Conservation (phyloP, 2,113 vertebrate genomes). For the Aegypius monachus region DNA sequence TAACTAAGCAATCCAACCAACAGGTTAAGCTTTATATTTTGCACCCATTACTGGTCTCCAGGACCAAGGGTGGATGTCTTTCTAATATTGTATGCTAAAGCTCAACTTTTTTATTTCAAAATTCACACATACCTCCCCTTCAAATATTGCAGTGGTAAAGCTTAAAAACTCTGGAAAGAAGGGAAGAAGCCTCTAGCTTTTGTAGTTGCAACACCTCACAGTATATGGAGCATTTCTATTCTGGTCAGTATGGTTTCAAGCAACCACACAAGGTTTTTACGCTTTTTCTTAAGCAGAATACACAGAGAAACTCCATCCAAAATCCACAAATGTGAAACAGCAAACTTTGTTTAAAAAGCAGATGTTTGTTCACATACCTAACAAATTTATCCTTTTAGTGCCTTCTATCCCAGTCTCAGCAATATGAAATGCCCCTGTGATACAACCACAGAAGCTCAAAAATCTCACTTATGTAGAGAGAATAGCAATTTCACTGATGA, state of each 20-base stretch:
- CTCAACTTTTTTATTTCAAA: not conserved
- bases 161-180: not conserved
- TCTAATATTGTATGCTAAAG: not conserved
- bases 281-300: not conserved
- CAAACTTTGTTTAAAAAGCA: not conserved
- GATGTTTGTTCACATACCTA: not conserved
- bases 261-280: not conserved
- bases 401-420: not conserved
- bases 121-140: not conserved
- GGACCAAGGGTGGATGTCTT: not conserved
- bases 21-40: not conserved
- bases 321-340: not conserved
- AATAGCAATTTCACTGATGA: not conserved
- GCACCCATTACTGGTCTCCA: not conserved
- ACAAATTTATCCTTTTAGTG: not conserved
- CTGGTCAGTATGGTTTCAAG: not conserved
- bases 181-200: not conserved
- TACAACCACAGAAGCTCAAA: not conserved
- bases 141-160: not conserved
- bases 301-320: not conserved
- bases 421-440: not conserved
- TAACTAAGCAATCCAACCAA: not conserved
- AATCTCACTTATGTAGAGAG: not conserved
- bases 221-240: not conserved
- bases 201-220: not conserved